A percentile compares a stretch with the other conserved stretches of the same genome.
phyloP scores from a whole-genome alignment of 2,113 vertebrate genomes.

The Mesocricetus auratus region DNA sequence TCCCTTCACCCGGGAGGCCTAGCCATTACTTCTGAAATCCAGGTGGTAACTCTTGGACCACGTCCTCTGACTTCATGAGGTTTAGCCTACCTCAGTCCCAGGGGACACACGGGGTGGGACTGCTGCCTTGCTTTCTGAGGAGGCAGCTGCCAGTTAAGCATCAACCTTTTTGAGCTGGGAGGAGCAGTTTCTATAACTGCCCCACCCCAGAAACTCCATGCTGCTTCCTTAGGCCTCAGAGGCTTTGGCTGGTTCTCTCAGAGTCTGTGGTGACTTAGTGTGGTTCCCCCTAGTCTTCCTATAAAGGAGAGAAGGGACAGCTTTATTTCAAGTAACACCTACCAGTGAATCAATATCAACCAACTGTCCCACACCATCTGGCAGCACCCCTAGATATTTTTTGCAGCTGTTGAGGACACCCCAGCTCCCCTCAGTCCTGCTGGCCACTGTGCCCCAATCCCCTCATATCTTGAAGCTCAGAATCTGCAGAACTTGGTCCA shows the following conservation, averaged over 20 bases:
- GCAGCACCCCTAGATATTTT: background rate
- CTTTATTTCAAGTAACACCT: background rate
- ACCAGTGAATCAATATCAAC: background rate
- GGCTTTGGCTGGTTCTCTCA: conserved; percentile 27
- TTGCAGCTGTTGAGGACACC: background rate
- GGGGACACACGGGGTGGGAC: conserved; percentile 26
- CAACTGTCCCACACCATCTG: background rate
- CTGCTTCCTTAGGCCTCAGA: conserved; percentile 9
- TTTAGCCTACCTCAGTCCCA: background rate
- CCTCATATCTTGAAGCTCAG: background rate
- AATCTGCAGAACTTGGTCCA: background rate
- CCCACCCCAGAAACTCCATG: background rate
- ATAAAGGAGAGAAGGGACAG: background rate
- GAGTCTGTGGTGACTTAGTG: background rate
- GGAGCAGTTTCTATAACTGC: conserved; percentile 15
- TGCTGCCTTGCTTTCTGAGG: background rate
- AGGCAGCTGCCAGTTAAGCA: conserved; percentile 2
- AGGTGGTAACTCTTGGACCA: background rate
- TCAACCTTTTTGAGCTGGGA: conserved; percentile 31
- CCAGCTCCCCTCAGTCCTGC: background rate
- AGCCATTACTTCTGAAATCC: background rate
- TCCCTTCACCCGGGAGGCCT: too few species aligned
- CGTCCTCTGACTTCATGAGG: background rate
- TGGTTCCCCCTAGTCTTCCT: background rate
- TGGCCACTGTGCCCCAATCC: background rate